Conservation (phyloP, 1,140 invertebrate species). For the Pissodes strobi region DNA sequence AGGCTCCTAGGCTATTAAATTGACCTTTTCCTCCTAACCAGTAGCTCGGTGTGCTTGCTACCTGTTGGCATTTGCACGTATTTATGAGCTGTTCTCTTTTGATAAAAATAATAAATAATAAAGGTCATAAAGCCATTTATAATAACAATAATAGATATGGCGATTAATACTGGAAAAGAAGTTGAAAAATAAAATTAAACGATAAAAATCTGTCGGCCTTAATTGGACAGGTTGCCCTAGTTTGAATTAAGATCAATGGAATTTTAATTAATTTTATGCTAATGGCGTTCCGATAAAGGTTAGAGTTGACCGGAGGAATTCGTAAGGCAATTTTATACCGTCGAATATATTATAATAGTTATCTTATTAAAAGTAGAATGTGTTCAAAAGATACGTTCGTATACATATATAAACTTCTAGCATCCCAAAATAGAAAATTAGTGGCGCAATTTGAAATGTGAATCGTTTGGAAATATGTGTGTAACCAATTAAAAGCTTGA, state of each 20-base stretch:
- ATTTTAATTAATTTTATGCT: too few relatives aligned
- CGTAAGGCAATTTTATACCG: too few relatives aligned
- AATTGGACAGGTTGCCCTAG: background rate
- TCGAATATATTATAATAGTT: too few relatives aligned
- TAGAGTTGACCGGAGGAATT: too few relatives aligned
- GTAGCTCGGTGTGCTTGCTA: background rate
- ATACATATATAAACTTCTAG: too few relatives aligned
- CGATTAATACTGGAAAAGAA: background rate
- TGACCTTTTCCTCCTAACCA: background rate
- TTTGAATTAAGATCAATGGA: background rate
- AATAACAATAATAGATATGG: background rate
- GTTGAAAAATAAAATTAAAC: background rate
- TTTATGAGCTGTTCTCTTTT: background rate
- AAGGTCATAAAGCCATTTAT: slow-evolving; percentile 1
- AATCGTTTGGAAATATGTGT: too few relatives aligned
- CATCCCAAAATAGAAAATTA: too few relatives aligned
- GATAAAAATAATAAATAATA: background rate
- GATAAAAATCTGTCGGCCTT: background rate
- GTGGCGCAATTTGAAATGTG: too few relatives aligned
- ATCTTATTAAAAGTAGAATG: too few relatives aligned
- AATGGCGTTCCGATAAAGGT: too few relatives aligned
- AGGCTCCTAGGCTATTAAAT: background rate
- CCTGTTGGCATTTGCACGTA: background rate
- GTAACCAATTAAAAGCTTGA: too few relatives aligned
- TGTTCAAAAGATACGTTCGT: too few relatives aligned